phyloP scores from a whole-genome alignment of 2,888 invertebrate species.

The Tetramorium bicarinatum region DNA sequence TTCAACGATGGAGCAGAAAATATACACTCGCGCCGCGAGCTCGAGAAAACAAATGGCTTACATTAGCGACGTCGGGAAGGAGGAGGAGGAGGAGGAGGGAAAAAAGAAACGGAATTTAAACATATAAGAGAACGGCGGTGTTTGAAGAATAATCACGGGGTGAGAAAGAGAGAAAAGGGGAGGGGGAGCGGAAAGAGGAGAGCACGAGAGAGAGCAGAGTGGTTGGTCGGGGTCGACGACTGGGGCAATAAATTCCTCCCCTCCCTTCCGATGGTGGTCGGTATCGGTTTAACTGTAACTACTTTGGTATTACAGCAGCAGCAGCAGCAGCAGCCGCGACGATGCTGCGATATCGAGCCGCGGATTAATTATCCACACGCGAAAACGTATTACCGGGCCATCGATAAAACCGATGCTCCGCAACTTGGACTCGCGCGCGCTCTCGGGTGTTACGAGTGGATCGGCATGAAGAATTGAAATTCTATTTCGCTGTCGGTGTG shows the following conservation, averaged over 20 bases:
- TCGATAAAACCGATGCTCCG: slow-evolving; percentile 53
- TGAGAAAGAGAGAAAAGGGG: not conserved
- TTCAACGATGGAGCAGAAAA: slow-evolving; percentile 56
- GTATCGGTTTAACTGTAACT: slow-evolving; percentile 54
- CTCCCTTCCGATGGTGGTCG: slow-evolving; percentile 13
- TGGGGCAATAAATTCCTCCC: slow-evolving; percentile 40
- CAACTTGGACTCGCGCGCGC: slow-evolving; percentile 36
- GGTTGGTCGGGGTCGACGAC: slow-evolving; percentile 47
- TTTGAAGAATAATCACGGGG: slow-evolving; percentile 50
- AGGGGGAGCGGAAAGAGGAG: too few species aligned
- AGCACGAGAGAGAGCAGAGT: not conserved
- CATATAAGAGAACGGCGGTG: slow-evolving; percentile 45
- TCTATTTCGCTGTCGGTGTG: slow-evolving; percentile 30
- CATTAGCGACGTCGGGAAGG: slow-evolving; percentile 49
- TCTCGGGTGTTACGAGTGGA: not conserved
- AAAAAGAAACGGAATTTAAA: slow-evolving; percentile 33
- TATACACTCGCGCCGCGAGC: slow-evolving; percentile 50
- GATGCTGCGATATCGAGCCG: slow-evolving; percentile 50
- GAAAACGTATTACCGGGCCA: slow-evolving; percentile 55
- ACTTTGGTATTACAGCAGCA: slow-evolving; percentile 47
- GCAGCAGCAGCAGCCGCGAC: slow-evolving; percentile 31
- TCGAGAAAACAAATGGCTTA: slow-evolving; percentile 54
- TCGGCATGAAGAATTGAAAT: slow-evolving; percentile 38
- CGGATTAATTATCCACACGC: slow-evolving; percentile 53
- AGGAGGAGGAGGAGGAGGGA: not conserved